phyloP scores from a whole-genome alignment of 1,140 invertebrate species.

The Microvelia longipes region DNA sequence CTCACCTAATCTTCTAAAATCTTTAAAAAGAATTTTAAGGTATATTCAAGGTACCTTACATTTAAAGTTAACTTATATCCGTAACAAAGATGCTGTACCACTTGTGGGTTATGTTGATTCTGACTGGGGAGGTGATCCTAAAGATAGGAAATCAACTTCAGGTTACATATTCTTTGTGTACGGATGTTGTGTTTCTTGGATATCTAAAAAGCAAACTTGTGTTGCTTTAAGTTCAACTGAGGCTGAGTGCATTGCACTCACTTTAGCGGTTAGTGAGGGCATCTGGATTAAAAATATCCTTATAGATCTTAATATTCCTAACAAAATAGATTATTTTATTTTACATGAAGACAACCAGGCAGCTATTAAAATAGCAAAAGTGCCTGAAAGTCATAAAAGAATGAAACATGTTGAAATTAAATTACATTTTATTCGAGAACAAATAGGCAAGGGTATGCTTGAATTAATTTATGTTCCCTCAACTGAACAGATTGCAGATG shows the following conservation, averaged over 20 bases:
- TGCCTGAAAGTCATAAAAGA: not conserved
- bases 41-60: conserved; percentile 10
- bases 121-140: conserved; percentile 28
- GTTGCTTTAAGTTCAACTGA: not conserved
- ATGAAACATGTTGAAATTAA: not conserved
- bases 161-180: conserved; percentile 18
- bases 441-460: not conserved
- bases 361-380: not conserved
- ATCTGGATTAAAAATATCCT: not conserved
- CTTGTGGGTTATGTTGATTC: conserved; percentile 26
- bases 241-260: not conserved
- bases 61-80: conserved; percentile 3
- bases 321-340: not conserved
- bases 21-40: conserved; percentile 10
- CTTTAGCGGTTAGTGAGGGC: not conserved
- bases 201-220: not conserved
- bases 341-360: not conserved
- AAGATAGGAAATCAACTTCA: conserved; percentile 26
- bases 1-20: conserved; percentile 10
- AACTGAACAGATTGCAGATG: not conserved
- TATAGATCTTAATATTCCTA: not conserved
- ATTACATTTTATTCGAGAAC: not conserved
- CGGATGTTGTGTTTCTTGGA: not conserved
- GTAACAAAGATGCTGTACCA: not conserved
- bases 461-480: not conserved